These are phyloP conservation scores for Panthera tigris DNA, from an alignment of 2,113 vertebrate species.

Conservation along the genomic window DNA sequence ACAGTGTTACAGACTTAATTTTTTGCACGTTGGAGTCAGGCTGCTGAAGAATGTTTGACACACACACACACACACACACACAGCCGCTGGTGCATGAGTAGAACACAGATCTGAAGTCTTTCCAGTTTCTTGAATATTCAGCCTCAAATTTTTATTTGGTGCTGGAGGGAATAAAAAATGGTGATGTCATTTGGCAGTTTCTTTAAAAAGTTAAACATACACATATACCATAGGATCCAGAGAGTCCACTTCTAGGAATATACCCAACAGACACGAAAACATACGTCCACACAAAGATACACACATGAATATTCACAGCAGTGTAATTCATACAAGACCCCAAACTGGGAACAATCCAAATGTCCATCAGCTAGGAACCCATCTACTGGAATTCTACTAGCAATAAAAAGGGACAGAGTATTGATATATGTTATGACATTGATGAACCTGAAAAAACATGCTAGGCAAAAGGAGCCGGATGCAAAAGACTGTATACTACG, in stretches of 20 bases:
- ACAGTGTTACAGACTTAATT: background rate
- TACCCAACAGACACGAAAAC: background rate
- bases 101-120: background rate
- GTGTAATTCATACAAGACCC: background rate
- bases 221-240: background rate
- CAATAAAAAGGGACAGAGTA: background rate
- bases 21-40: background rate
- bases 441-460: background rate
- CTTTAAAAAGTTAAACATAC: background rate
- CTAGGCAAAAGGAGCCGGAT: background rate
- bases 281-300: background rate
- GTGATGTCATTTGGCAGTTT: background rate
- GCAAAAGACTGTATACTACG: background rate
- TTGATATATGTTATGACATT: background rate
- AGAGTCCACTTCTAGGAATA: background rate
- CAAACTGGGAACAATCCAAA: background rate
- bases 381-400: background rate
- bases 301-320: background rate
- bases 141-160: background rate
- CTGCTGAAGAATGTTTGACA: background rate
- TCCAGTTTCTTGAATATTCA: background rate
- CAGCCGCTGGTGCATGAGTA: background rate
- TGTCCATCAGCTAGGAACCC: background rate
- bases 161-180: background rate
- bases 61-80: background rate